phyloP scores from a whole-genome alignment of 2,797 vertebrate genomes.

The Arnoldichthys spilopterus region DNA sequence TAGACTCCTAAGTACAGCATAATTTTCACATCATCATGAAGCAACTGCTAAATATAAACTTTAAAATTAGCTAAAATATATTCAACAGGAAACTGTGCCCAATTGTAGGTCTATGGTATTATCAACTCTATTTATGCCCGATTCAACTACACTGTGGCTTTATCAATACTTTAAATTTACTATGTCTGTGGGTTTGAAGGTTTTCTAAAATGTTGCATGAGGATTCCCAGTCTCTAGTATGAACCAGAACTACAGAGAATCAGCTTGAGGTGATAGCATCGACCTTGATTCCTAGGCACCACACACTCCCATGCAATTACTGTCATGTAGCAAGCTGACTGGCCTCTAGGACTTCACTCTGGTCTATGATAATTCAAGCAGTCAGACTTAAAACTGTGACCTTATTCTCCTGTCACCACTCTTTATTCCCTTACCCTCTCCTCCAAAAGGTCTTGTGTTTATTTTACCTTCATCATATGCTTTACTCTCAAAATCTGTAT shows the following conservation, averaged over 20 bases:
- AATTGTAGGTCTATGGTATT: neutral
- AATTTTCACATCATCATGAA: neutral
- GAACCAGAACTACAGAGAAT: constrained; percentile 44
- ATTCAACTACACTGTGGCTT: neutral
- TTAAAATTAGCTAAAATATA: neutral
- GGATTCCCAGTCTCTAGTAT: neutral
- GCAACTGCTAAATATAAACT: neutral
- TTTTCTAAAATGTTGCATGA: neutral
- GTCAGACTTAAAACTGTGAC: constrained; percentile 42
- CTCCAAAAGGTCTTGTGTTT: neutral
- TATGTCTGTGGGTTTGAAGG: neutral
- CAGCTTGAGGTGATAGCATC: constrained; percentile 11
- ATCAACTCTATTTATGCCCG: neutral
- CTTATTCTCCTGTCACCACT: constrained; percentile 13
- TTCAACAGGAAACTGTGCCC: neutral
- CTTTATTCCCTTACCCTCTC: neutral
- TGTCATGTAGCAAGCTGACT: constrained; percentile 1
- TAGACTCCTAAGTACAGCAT: neutral
- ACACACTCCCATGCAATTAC: neutral
- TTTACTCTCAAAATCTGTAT: neutral
- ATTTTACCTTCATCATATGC: neutral
- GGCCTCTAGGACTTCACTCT: constrained; percentile 15
- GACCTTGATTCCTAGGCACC: neutral
- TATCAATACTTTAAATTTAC: neutral
- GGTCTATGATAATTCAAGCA: constrained; percentile 40